Evolutionary conservation across 2,797 vertebrate species (phyloP), one percentile per base, ranked within the genome.

Genomic region (Paguma larvata): DNA sequence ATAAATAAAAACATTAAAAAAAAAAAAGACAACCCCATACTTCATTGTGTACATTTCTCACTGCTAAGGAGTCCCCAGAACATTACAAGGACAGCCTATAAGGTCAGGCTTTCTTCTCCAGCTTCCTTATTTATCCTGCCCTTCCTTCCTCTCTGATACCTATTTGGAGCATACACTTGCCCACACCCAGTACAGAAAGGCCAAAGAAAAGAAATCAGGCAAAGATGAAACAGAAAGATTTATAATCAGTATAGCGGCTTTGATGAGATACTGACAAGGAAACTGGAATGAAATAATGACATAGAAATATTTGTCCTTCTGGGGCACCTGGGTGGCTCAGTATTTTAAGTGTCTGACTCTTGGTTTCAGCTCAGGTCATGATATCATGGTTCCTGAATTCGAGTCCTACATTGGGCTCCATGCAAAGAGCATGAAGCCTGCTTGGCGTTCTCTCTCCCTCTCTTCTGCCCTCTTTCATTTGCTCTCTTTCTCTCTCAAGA

Each of bases 61-160:
- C 10, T 19, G 25, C 21, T 23, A 15, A 38, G 14, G 2, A 0
- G 18, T 1, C 25, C 14, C n/a, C n/a, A 2, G 15, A 59, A 59
- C 3, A 15, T 73, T n/a, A 41, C 0, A 72, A n/a, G 13, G 41
- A 80, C 90, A 77, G 6, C 34, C 56, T n/a, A 0, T 21, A 30
- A 41, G 2, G 11, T 23, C 34, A 78, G 62, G 25, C 38, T 67
- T 59, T 48, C 5, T 34, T 73, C 3, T 53, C 8, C 27, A 32
- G 30, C n/a, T 95, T 70, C 25, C 32, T 88, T 53, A 32, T 48
- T 72, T 68, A 62, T 38, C 44, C 9, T 77, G 8, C 1, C 32
- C 56, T 75, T 78, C 6, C 51, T 87, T 84, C n/a, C 3, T 63
- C 30, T 48, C n/a, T 70, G 12, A 56, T 11, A 14, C 12, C 21